Evolutionary conservation across 1,140 invertebrate genomes (phyloP).

Genomic region (Trissolcus basalis): DNA sequence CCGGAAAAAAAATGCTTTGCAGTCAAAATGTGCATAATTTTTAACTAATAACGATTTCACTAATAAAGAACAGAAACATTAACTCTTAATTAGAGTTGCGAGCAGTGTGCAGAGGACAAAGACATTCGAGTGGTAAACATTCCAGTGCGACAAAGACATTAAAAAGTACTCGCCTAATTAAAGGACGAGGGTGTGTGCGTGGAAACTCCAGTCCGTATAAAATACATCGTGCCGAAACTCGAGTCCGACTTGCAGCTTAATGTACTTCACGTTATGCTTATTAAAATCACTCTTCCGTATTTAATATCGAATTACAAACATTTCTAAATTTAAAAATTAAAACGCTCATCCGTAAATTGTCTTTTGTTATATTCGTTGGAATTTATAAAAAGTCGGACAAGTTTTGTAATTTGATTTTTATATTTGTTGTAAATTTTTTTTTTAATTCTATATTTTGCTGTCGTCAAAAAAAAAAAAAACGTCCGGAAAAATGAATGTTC

Average conservation of each 20-base stretch:
- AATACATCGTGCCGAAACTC: constrained; percentile 39
- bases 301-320: constrained; percentile 22
- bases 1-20: too few relatives aligned
- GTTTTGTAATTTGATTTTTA: too few relatives aligned
- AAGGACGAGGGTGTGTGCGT: constrained; percentile 28
- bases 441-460: too few relatives aligned
- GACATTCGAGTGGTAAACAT: constrained; percentile 27
- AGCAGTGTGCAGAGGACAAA: constrained; percentile 7
- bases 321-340: neutral
- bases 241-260: constrained; percentile 30
- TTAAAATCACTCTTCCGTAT: constrained; percentile 14
- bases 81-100: constrained; percentile 38
- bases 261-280: constrained; percentile 28
- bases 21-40: constrained; percentile 3
- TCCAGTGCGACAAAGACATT: constrained; percentile 40
- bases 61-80: constrained; percentile 36
- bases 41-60: constrained; percentile 23
- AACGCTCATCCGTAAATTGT: too few relatives aligned
- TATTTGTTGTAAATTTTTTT: too few relatives aligned
- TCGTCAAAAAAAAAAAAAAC: too few relatives aligned
- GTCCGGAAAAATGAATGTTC: neutral
- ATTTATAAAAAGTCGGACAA: too few relatives aligned
- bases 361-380: too few relatives aligned
- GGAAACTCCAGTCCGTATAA: constrained; percentile 41
- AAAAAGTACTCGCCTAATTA: constrained; percentile 46